Percentiles rank a stretch among this genome's conserved stretches.
Evolutionary conservation across 2,113 vertebrate genomes (phyloP).

Genomic region (Aspidoscelis tigris): DNA sequence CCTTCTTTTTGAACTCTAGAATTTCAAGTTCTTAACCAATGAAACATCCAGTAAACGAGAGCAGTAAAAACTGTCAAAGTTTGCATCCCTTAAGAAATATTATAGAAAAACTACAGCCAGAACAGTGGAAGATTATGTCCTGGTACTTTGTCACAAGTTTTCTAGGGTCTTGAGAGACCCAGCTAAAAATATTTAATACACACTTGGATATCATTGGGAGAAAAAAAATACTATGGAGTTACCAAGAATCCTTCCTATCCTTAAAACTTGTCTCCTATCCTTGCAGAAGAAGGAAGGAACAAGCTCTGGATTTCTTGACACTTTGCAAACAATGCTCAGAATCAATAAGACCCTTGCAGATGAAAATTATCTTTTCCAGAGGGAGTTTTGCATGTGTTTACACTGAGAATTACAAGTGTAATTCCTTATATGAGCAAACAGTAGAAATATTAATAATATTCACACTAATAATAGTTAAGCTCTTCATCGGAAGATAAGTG

Average conservation of each 20-base stretch:
- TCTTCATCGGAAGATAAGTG: slow-evolving; percentile 58
- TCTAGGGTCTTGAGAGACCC: slow-evolving; percentile 59
- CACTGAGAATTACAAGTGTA: slow-evolving; percentile 45
- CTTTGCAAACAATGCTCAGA: slow-evolving; percentile 43
- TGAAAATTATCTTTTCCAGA: slow-evolving; percentile 47
- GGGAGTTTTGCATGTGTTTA: slow-evolving; percentile 38
- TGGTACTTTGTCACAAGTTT: slow-evolving; percentile 71
- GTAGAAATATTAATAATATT: slow-evolving; percentile 62
- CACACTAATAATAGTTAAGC: slow-evolving; percentile 52
- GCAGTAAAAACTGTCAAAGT: slow-evolving; percentile 48
- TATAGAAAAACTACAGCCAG: slow-evolving; percentile 54
- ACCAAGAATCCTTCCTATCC: slow-evolving; percentile 55
- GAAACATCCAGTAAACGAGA: slow-evolving; percentile 45
- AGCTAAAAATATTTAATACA: slow-evolving; percentile 69
- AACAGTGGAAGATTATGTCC: slow-evolving; percentile 53
- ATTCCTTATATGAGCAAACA: slow-evolving; percentile 61
- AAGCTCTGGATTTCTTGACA: slow-evolving; percentile 48
- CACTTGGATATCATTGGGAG: slow-evolving; percentile 63
- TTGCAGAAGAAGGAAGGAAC: slow-evolving; percentile 42
- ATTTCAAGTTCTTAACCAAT: slow-evolving; percentile 56
- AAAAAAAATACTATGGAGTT: slow-evolving; percentile 52
- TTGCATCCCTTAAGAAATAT: slow-evolving; percentile 63
- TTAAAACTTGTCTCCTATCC: slow-evolving; percentile 30
- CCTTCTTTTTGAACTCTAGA: slow-evolving; percentile 48
- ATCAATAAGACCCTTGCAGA: slow-evolving; percentile 53